phyloP scores from a whole-genome alignment of 2,113 vertebrate species.

The Myxocyprinus asiaticus region DNA sequence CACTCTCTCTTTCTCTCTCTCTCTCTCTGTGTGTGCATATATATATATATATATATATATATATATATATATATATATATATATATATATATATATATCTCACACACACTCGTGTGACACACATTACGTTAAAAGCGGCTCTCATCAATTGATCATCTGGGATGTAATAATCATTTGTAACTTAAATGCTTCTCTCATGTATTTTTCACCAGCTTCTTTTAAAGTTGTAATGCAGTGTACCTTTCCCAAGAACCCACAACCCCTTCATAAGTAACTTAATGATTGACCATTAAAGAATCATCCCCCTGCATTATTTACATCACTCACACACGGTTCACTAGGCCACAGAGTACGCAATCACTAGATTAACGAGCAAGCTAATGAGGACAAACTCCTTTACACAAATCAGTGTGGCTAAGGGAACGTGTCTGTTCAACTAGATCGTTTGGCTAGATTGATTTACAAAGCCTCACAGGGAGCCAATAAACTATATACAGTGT shows the following conservation, averaged over 20 bases:
- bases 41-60: too few species aligned
- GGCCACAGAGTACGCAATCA: slow-evolving; percentile 65
- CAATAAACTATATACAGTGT: slow-evolving; percentile 31
- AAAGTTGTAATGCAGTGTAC: slow-evolving; percentile 65
- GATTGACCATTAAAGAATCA: slow-evolving; percentile 69
- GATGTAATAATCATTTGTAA: slow-evolving; percentile 27
- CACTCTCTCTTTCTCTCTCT: not conserved
- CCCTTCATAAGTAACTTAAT: slow-evolving; percentile 63
- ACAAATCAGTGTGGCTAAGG: slow-evolving; percentile 56
- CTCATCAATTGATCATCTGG: slow-evolving; percentile 46
- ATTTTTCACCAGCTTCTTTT: slow-evolving; percentile 47
- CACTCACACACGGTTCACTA: slow-evolving; percentile 53
- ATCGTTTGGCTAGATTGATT: slow-evolving; percentile 41
- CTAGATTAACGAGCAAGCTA: slow-evolving; percentile 68
- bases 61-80: too few species aligned
- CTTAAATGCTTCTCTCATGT: slow-evolving; percentile 41
- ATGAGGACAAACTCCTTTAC: slow-evolving; percentile 66
- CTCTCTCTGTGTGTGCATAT: not conserved
- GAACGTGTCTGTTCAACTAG: slow-evolving; percentile 36
- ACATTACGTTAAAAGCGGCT: slow-evolving; percentile 28
- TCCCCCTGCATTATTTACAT: slow-evolving; percentile 58
- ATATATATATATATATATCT: too few species aligned
- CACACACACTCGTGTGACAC: slow-evolving; percentile 31
- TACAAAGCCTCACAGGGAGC: slow-evolving; percentile 33
- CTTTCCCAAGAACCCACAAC: slow-evolving; percentile 61